Base-by-base conservation (phyloP, 2,797 vertebrate species). In the Poecile montanus region DNA sequence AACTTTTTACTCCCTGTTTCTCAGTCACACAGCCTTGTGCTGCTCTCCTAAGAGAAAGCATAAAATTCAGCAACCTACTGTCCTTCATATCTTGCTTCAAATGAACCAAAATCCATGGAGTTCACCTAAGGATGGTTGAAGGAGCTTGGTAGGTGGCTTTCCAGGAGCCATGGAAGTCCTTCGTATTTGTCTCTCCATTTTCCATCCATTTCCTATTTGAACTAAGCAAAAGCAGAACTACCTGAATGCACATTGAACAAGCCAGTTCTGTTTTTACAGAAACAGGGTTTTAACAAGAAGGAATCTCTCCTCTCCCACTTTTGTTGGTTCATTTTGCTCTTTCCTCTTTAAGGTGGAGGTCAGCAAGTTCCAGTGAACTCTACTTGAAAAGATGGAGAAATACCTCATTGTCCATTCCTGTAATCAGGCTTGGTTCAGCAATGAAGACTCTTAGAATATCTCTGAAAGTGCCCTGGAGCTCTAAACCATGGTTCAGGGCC, bases 181-280 rank as follows among this genome's bases (percentile, higher is more conserved):
- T 70, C 21, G 3, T 47, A 23, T 85, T 78, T 82, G 7, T 85
- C 13, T 76, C 32, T 79, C 26, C 51, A 25, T 56, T 84, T 78
- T 73, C 45, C 47, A 2, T 44, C 62, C 36, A 38, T 86, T 94
- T 93, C 27, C 29, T 42, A 60, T 76, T 66, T 91, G 70, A 93
- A 67, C 48, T 61, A 44, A 63, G 79, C 58, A 57, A 88, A 96
- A 94, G 87, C 79, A 93, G 76, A 96, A 91, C 85, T 53, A 65
- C 70, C 70, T 79, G 71, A 78, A 62, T 40, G 66, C 42, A 81
- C 21, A 65, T 18, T 75, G 29, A 38, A 58, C 73, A 34, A 85
- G 36, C 6, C 53, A 71, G 72, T 96, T 94, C 89, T 91, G 79
- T 63, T 96, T 93, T 85, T 5, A 15, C 70, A 79, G 76, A 85